phyloP scores from a whole-genome alignment of 1,140 invertebrate genomes.

The Philopotamus ludificatus region DNA sequence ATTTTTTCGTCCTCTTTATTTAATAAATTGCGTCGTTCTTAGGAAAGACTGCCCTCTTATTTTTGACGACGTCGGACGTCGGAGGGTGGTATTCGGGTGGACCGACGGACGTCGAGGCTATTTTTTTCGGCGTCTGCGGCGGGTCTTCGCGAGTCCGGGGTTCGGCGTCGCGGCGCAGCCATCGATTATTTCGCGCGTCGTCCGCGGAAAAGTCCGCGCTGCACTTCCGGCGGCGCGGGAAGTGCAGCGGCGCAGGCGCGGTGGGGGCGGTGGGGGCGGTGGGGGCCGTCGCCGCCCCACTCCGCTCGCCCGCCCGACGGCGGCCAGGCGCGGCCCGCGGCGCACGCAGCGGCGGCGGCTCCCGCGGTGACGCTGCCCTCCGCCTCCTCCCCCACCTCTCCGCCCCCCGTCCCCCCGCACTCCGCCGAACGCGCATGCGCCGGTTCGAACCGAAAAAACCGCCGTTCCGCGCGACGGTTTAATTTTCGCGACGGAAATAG shows the following conservation, averaged over 20 bases:
- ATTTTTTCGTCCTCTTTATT: no score
- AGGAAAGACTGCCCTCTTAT: no score
- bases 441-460: no score
- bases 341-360: no score
- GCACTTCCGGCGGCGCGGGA: constrained; percentile 19
- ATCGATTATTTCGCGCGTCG: constrained; percentile 30
- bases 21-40: no score
- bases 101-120: no score
- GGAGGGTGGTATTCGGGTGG: no score
- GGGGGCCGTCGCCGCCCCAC: constrained; percentile 2
- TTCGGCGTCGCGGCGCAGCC: not conserved
- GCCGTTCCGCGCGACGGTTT: no score
- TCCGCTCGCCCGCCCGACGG: constrained; percentile 9
- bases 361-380: not conserved
- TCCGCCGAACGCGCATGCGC: no score
- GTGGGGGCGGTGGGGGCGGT: constrained; percentile 13
- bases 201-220: constrained; percentile 33
- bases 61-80: no score
- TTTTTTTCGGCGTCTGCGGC: not conserved
- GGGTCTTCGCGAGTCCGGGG: not conserved
- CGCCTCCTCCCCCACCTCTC: not conserved
- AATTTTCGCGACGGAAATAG: not conserved
- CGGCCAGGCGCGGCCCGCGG: constrained; percentile 1
- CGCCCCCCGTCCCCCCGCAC: no score
- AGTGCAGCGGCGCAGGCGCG: not conserved